Conservation (phyloP, 2,888 invertebrate species). For the Neocrepidodera transversa region DNA sequence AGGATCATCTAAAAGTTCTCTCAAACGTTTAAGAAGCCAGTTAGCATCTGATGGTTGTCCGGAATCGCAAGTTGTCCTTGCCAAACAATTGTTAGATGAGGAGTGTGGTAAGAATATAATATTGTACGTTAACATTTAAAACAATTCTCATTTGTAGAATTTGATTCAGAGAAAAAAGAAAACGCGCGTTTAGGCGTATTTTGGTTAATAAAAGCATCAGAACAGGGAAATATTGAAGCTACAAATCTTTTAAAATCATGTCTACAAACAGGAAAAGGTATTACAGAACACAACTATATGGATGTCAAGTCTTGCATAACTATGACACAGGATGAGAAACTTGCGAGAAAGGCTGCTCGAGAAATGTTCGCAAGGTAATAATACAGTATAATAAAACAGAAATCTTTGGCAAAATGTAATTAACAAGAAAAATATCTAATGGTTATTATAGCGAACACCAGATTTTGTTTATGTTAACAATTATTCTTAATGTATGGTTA, state of each 20-base stretch:
- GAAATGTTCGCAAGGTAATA: conserved; percentile 86
- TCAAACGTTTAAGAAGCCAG: conserved; percentile 71
- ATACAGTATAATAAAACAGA: no score
- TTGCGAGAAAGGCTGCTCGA: conserved; percentile 85
- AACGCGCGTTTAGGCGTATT: conserved; percentile 84
- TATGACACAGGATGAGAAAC: conserved; percentile 85
- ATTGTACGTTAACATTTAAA: not conserved
- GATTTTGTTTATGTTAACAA: no score
- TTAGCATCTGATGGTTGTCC: conserved; percentile 89
- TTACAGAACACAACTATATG: conserved; percentile 74
- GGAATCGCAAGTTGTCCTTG: conserved; percentile 87
- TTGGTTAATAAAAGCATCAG: conserved; percentile 92
- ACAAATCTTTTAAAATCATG: conserved; percentile 79
- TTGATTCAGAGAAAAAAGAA: conserved; percentile 73
- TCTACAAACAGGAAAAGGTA: conserved; percentile 74
- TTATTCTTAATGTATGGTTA: no score
- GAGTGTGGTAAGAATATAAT: conserved; percentile 69
- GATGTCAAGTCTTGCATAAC: conserved; percentile 81
- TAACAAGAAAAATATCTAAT: no score
- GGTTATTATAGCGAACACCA: no score
- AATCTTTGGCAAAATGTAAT: no score
- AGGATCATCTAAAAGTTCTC: conserved; percentile 73
- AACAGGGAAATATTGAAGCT: conserved; percentile 89
- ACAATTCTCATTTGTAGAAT: conserved; percentile 41
- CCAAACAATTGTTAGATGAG: conserved; percentile 82